Percentiles rank a stretch among this genome's conserved stretches.
phyloP scores from a whole-genome alignment of 2,113 vertebrate species.

The Australoheros scitulus region DNA sequence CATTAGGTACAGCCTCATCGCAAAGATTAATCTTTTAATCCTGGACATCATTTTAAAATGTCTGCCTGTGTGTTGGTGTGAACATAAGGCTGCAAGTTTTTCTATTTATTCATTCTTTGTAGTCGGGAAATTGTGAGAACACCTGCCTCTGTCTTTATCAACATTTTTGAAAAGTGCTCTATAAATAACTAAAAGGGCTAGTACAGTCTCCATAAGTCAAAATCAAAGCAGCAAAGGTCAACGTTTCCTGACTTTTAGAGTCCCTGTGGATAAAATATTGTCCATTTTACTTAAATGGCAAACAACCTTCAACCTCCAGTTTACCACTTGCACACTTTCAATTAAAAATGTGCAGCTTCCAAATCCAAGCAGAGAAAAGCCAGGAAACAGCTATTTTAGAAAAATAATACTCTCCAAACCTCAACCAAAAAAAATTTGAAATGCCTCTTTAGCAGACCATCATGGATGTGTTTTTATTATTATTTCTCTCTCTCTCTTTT shows the following conservation, averaged over 20 bases:
- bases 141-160: background rate
- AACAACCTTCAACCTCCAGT: background rate
- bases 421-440: background rate
- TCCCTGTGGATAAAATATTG: background rate
- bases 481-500: background rate
- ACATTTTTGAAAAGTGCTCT: conserved; percentile 1
- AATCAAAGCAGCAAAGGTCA: background rate
- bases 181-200: background rate
- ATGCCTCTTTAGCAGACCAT: background rate
- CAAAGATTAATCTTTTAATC: background rate
- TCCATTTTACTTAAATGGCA: background rate
- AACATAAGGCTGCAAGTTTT: background rate
- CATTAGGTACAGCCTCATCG: background rate
- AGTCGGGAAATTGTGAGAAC: background rate
- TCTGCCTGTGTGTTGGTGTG: background rate
- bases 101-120: background rate
- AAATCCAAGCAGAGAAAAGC: background rate
- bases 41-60: background rate
- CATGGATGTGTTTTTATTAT: background rate
- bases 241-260: background rate
- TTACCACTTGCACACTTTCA: background rate
- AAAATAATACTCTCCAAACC: background rate
- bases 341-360: background rate
- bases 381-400: background rate
- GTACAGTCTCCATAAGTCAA: background rate